Evolutionary conservation across 2,113 vertebrate genomes (phyloP).

Genomic region (Sinocyclocheilus rhinocerous): DNA sequence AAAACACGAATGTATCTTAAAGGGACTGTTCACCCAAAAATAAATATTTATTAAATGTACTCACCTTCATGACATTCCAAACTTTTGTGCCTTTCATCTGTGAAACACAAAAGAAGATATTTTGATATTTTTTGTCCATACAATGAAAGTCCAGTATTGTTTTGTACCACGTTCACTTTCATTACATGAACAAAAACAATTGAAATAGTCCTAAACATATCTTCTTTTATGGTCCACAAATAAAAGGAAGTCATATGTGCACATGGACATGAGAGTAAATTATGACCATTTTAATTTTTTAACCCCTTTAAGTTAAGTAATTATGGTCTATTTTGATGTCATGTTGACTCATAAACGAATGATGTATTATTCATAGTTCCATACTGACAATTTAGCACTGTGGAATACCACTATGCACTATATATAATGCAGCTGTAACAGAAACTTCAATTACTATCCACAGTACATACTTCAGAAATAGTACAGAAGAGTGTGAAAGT

Average conservation of each 20-base stretch:
- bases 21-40: too few relatives aligned
- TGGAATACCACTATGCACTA: background rate
- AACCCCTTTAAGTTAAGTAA: background rate
- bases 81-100: background rate
- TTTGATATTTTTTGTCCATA: background rate
- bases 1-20: too few relatives aligned
- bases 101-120: background rate
- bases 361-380: background rate
- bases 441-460: background rate
- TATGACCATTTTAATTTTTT: background rate
- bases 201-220: background rate
- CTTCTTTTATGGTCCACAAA: background rate
- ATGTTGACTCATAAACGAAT: background rate
- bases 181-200: too few relatives aligned
- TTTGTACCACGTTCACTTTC: background rate
- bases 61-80: too few relatives aligned
- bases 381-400: background rate
- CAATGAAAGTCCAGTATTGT: background rate
- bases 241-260: background rate
- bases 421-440: background rate
- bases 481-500: background rate
- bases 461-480: slow-evolving; percentile 1
- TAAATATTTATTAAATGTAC: too few relatives aligned
- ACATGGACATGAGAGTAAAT: background rate
- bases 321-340: background rate